phyloP scores from a whole-genome alignment of 2,113 vertebrate species.

The Lepisosteus oculatus region DNA sequence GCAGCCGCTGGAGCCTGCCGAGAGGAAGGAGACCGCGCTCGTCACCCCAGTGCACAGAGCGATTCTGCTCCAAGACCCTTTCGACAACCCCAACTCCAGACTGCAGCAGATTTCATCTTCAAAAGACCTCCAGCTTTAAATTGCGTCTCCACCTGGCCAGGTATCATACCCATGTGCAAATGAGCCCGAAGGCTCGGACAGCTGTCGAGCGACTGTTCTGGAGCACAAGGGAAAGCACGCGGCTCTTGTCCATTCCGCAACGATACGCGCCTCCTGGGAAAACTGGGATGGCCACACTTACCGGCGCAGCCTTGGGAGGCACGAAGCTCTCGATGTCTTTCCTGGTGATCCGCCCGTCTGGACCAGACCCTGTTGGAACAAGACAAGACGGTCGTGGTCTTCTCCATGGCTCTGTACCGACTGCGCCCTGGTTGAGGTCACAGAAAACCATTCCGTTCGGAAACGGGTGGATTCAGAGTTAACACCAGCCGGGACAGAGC shows the following conservation, averaged over 20 bases:
- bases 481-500: too few species aligned
- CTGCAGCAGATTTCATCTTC: conserved; percentile 13
- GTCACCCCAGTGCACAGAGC: not conserved
- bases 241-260: too few species aligned
- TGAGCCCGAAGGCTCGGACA: not conserved
- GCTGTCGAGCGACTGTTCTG: not conserved
- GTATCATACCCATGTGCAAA: too few species aligned
- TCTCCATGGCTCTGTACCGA: too few species aligned
- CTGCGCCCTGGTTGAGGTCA: too few species aligned
- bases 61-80: not conserved
- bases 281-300: conserved; percentile 57
- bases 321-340: conserved; percentile 92
- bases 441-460: too few species aligned
- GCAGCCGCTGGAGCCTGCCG: conserved; percentile 36
- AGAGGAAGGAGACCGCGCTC: not conserved
- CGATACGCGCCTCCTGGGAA: too few species aligned
- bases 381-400: not conserved
- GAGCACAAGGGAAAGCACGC: too few species aligned
- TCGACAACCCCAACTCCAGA: conserved; percentile 28
- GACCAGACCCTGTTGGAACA: conserved; percentile 77
- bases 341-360: conserved; percentile 89
- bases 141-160: too few species aligned
- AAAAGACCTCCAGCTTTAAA: too few species aligned
- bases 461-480: too few species aligned
- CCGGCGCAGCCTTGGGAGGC: conserved; percentile 77